Base-by-base conservation (phyloP, 2,113 vertebrate species). In the Hemiprocne comata region DNA sequence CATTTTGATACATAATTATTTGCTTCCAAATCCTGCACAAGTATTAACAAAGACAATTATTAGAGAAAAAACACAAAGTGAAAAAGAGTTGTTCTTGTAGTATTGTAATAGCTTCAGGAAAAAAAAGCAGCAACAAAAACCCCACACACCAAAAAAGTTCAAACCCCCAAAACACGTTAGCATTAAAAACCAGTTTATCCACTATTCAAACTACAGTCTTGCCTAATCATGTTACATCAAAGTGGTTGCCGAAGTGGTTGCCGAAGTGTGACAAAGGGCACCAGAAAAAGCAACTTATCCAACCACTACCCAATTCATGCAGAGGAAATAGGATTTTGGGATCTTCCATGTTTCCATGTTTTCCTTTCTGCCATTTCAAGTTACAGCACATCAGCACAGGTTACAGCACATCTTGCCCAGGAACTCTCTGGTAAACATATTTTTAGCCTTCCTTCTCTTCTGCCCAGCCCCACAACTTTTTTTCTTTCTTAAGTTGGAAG, bases 191-290 rank as follows among this genome's bases (percentile, higher is more conserved):
- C 92, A 90, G 90, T 96, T 95, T 93, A 87, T 87, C 93, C 73
- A 95, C 90, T 93, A 69, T 66, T 82, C 76, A 85, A 78, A 80
- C 69, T 64, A 58, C 53, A 34, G 53, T 81, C 93, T 96, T 87
- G 79, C 83, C 95, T 88, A 87, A 96, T 89, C 83, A 73, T 1
- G 2, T 77, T 69, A 84, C 73, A 90, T 93, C 76, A 81, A 89
- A 96, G 73, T 12, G 17, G 62, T 58, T 91, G 87, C 70, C 76
- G 40, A 89, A 96, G 73, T 12, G 17, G 62, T 58, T 91, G 87
- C 70, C 76, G 40, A 96, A 94, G 74, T 95, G 87, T 94, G 81
- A 95, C 81, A 96, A 95, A 95, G 93, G 89, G 94, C 93, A 95
- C 44, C 44, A 94, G 81, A 82, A 95, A 53, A 33, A 84, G 60